Conservation (phyloP, 2,888 invertebrate genomes). For the Priocnemis perturbator region DNA sequence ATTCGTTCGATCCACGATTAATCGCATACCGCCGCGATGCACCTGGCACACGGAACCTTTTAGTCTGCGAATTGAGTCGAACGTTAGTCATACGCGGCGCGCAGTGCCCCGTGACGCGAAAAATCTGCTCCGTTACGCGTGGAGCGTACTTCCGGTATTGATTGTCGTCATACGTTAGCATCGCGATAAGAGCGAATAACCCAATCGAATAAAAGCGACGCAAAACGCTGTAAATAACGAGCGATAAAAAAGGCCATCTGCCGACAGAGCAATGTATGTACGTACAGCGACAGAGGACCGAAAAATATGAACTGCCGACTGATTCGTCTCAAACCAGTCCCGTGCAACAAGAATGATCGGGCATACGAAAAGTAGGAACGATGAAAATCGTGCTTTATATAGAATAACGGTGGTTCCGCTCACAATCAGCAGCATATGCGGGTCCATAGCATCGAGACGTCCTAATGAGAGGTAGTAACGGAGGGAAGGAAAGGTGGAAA, state of each 20-base stretch:
- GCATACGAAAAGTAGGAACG: background rate
- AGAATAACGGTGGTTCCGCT: too few relatives aligned
- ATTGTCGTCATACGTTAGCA: conserved; percentile 40
- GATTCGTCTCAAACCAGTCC: too few relatives aligned
- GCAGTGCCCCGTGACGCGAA: conserved; percentile 15
- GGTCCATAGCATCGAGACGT: too few relatives aligned
- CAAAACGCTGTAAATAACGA: background rate
- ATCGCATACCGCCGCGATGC: too few relatives aligned
- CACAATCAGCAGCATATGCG: too few relatives aligned
- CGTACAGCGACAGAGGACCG: too few relatives aligned
- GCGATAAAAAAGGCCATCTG: background rate
- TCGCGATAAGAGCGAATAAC: background rate
- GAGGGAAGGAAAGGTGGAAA: background rate
- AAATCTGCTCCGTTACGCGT: conserved; percentile 47
- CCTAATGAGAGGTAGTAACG: background rate
- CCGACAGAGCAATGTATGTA: too few relatives aligned
- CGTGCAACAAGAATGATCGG: too few relatives aligned
- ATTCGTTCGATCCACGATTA: too few relatives aligned
- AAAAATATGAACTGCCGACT: too few relatives aligned
- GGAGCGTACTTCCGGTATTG: conserved; percentile 49
- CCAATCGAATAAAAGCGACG: background rate
- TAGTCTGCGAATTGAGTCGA: conserved; percentile 1
- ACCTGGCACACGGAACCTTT: too few relatives aligned
- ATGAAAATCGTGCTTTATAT: background rate
- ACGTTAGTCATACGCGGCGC: background rate